These are phyloP conservation scores for Amphipyra tragopoginis DNA, from an alignment of 2,888 invertebrate species.

Conservation along the genomic window DNA sequence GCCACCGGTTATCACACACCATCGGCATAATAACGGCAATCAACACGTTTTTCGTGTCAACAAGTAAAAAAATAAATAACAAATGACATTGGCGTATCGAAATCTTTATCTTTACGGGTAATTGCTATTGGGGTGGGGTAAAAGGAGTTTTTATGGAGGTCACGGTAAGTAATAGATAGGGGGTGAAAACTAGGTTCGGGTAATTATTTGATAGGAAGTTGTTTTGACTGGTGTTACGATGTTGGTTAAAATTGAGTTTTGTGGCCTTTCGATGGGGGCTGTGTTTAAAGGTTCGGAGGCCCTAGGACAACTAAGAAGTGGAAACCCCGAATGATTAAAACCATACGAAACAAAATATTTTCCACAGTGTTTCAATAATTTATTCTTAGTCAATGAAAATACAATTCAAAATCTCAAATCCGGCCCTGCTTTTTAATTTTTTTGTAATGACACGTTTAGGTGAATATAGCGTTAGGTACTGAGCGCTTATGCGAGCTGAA, in stretches of 20 bases:
- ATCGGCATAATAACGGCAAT: conserved; percentile 80
- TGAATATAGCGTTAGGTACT: no score
- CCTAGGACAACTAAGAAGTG: no score
- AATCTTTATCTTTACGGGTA: conserved; percentile 75
- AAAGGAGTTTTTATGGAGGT: conserved; percentile 43
- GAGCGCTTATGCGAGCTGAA: no score
- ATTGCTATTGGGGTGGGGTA: conserved; percentile 59
- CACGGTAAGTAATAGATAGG: conserved; percentile 44
- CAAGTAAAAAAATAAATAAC: conserved; percentile 74
- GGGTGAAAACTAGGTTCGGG: conserved; percentile 31
- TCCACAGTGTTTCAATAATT: no score
- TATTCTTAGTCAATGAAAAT: no score
- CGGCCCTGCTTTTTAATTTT: no score
- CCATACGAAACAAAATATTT: no score
- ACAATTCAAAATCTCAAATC: no score
- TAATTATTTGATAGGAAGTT: conserved; percentile 43
- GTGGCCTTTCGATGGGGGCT: no score
- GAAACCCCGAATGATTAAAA: no score
- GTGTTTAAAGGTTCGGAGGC: no score
- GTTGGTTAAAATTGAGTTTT: not conserved
- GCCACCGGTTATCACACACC: conserved; percentile 71
- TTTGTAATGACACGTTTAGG: no score
- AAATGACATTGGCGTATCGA: conserved; percentile 82
- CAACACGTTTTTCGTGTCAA: conserved; percentile 82
- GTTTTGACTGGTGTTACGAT: conserved; percentile 25